phyloP scores from a whole-genome alignment of 2,888 invertebrate species.

The Neoascia interrupta region DNA sequence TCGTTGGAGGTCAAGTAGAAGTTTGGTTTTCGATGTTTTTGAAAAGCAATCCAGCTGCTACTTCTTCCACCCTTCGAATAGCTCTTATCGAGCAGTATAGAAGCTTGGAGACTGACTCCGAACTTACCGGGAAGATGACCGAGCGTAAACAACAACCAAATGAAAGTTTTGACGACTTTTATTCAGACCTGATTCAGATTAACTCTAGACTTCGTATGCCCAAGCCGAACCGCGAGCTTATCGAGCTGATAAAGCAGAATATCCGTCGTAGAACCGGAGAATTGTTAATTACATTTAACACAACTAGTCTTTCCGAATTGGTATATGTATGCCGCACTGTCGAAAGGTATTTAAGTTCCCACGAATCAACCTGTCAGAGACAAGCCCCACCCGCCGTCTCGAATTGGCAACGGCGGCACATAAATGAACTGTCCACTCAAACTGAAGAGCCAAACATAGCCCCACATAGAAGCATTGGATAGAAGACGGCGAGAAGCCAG shows the following conservation, averaged over 20 bases:
- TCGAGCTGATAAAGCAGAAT: too few relatives aligned
- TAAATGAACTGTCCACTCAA: not conserved
- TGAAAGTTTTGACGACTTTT: too few relatives aligned
- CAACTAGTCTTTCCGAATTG: not conserved
- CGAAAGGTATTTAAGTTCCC: too few relatives aligned
- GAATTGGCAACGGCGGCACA: not conserved
- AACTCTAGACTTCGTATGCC: not conserved
- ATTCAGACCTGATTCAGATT: too few relatives aligned
- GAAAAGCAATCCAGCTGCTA: too few relatives aligned
- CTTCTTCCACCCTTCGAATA: slow-evolving; percentile 7
- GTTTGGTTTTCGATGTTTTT: too few relatives aligned
- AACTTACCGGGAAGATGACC: slow-evolving; percentile 9
- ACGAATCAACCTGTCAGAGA: too few relatives aligned
- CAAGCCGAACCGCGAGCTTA: too few relatives aligned
- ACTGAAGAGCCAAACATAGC: not conserved
- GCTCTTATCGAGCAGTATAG: slow-evolving; percentile 12
- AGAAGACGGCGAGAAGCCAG: too few relatives aligned
- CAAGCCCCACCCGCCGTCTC: not conserved
- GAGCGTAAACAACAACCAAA: slow-evolving; percentile 17
- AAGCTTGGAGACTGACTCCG: too few relatives aligned
- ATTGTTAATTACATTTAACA: not conserved
- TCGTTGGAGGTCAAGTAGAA: not conserved
- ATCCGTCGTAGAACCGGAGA: not conserved
- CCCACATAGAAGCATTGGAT: too few relatives aligned
- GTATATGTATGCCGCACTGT: too few relatives aligned